Percentiles rank a stretch among this genome's conserved stretches.
phyloP scores from a whole-genome alignment of 37 sponge, comb jelly and placozoan genomes.

The Cliona cf. orientalis region DNA sequence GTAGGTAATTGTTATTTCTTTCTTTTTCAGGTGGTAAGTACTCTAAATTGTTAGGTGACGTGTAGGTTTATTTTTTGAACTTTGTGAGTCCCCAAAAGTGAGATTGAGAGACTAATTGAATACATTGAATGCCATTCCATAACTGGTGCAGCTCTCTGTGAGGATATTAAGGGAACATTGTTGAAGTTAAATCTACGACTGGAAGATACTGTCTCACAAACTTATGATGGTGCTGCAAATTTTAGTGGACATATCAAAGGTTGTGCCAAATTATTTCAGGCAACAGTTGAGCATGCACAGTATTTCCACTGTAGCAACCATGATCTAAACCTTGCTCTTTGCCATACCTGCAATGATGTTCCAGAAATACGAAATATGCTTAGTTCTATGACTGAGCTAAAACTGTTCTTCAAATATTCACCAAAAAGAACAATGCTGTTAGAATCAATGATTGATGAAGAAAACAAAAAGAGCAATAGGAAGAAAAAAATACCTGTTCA shows the following conservation, averaged over 20 bases:
- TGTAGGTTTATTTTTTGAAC: no score
- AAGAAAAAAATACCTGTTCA: background rate
- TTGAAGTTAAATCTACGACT: no score
- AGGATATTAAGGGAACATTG: no score
- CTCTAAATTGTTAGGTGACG: no score
- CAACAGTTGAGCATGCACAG: background rate
- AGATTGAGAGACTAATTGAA: conserved; percentile 20
- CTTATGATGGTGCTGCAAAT: conserved; percentile 51
- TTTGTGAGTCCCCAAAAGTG: no score
- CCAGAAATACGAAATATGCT: conserved; percentile 44
- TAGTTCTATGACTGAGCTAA: conserved; percentile 13
- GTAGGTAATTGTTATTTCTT: no score
- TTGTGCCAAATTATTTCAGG: conserved; percentile 10
- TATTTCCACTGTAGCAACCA: conserved; percentile 57
- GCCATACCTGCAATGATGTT: conserved; percentile 26
- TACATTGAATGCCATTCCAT: conserved; percentile 18
- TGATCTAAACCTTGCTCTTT: conserved; percentile 36
- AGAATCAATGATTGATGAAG: conserved; percentile 9
- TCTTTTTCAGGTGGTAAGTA: no score
- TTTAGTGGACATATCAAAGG: conserved; percentile 23
- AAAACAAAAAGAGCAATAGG: conserved; percentile 1
- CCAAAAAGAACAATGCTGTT: conserved; percentile 22
- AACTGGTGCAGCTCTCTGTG: conserved; percentile 32
- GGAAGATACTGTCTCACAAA: conserved; percentile 2
- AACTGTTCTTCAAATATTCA: conserved; percentile 43